Evolutionary conservation across 1,140 invertebrate genomes (phyloP), one percentile per base, ranked within the genome.

Genomic region (Formica selysi): DNA sequence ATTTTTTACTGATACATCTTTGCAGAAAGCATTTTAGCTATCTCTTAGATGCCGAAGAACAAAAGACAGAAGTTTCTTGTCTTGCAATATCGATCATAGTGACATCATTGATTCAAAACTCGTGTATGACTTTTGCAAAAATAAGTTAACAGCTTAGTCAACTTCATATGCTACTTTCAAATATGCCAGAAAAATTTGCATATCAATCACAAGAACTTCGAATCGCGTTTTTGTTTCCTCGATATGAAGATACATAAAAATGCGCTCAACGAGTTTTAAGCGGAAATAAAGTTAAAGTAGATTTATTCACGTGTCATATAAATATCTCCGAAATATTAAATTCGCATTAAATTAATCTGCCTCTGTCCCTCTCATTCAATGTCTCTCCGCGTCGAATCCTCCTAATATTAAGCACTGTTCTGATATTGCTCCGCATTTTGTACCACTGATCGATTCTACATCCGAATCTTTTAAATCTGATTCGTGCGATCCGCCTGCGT

Each of bases 381-480:
- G 26, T 44, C 44, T 48, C 4, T 29, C 6, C 3, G 32, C 36
- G 29, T 26, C 61, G 51, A 29, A 54, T 51, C 32, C 13, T 22
- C 1, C 26, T 26, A 26, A 59, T 83, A 83, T 83, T 83, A 68
- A 85, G 32, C 16, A 29, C 13, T n/a, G 38, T 16, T 19, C 36
- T 1, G 36, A 81, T 81, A 89, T 89, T 71, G 79, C 87, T 86
- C 44, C 13, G 71, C 26, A 78, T 78, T 78, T 54, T 48, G 44
- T 71, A 83, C 62, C 65, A 32, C 84, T 86, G 62, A 89, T 89
- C 88, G 87, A 89, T 86, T 79, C 62, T 76, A 73, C 85, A 78
- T 80, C 68, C 48, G 48, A 61, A 51, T 51, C 68, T 74, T 84
- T 87, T 86, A 91, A 91, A 91, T 90, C 90, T 90, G 71, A 76